These are phyloP conservation scores for Pachydiplax longipennis DNA, from an alignment of 2,888 invertebrate genomes.

Conservation along the genomic window DNA sequence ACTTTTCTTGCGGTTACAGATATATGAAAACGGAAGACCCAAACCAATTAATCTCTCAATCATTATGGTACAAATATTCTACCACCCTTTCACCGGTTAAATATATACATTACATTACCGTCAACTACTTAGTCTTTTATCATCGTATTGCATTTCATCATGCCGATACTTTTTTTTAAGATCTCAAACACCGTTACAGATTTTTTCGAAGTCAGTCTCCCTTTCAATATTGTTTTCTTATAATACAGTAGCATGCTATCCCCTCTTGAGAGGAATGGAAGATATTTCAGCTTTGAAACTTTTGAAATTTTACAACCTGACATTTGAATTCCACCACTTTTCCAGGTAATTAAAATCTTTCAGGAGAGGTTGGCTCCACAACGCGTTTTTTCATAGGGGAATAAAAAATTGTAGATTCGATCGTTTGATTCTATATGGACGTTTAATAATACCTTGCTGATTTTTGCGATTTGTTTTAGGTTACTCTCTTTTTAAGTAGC, in stretches of 20 bases:
- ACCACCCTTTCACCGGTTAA: slow-evolving; percentile 42
- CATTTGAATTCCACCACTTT: too few relatives aligned
- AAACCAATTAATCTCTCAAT: slow-evolving; percentile 18
- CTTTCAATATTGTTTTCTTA: background rate
- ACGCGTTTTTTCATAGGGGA: background rate
- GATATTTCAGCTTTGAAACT: background rate
- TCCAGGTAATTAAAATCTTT: too few relatives aligned
- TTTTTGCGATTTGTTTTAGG: background rate
- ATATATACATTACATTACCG: slow-evolving; percentile 12
- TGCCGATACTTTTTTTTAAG: background rate
- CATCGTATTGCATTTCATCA: slow-evolving; percentile 32
- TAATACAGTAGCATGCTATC: background rate
- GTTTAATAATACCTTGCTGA: background rate
- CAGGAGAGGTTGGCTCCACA: too few relatives aligned
- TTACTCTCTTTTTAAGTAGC: background rate
- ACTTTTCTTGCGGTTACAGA: slow-evolving; percentile 23
- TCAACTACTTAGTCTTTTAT: slow-evolving; percentile 23
- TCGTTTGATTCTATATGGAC: background rate
- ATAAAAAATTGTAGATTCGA: background rate
- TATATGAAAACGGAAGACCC: slow-evolving; percentile 39
- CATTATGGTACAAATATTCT: slow-evolving; percentile 34
- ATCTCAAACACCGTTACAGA: background rate
- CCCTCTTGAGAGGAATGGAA: background rate
- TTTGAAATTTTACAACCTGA: too few relatives aligned
- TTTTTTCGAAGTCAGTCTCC: slow-evolving; percentile 26